Evolutionary conservation across 2,113 vertebrate species (phyloP), one percentile per base, ranked within the genome.

Genomic region (Ornithorhynchus anatinus): DNA sequence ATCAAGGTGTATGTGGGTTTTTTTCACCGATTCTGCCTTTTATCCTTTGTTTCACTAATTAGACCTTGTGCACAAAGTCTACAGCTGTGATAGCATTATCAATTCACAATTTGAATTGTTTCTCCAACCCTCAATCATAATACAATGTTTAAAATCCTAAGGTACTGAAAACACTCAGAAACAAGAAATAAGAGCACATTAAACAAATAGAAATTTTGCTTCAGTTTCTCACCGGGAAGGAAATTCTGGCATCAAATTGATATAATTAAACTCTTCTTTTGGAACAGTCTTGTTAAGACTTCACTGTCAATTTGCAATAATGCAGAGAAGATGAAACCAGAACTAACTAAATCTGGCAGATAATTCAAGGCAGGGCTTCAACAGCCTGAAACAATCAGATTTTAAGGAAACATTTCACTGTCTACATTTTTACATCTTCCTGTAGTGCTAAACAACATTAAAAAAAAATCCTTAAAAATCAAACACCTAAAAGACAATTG

Each of bases 311-410:
- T 79, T 67, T 74, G 58, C 45, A 65, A 38, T 29, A 62, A 33
- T 3, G 15, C 66, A 71, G 51, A 77, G 68, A 77, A 79, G 63
- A 81, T 67, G 33, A 38, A 78, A 19, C 20, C 72, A 74, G 77
- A 86, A 69, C 51, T 74, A 86, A 69, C 51, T 74, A 72, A 81
- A 75, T 84, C 42, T 78, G 56, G 82, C 50, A 57, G 56, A 81
- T 82, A 82, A 84, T 84, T 79, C 61, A 53, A 80, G 69, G 72
- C 58, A 84, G 75, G 86, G 79, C 75, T 84, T 80, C 74, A 66
- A 82, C 80, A 85, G 82, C 74, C 86, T 78, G 84, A 88, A 88
- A 82, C 81, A 88, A 90, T 88, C 76, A 80, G 80, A 76, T 50
- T 80, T 82, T 73, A 82, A 82, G 86, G 64, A 82, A 86, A 62